Base-by-base conservation (phyloP, 2,113 vertebrate species). In the Bettongia penicillata region DNA sequence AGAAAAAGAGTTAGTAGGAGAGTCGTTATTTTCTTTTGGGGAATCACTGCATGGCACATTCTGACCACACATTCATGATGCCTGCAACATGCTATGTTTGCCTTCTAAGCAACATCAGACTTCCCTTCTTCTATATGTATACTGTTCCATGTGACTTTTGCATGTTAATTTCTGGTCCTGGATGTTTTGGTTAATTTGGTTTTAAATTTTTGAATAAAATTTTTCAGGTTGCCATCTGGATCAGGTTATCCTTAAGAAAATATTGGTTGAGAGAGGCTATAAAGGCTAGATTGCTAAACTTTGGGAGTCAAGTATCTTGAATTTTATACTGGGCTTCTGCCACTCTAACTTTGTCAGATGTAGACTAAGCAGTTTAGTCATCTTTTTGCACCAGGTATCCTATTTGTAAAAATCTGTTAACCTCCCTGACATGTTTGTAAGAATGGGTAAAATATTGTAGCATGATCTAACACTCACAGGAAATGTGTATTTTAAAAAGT, bases 341-440 rank as follows among this genome's bases (percentile, higher is more conserved):
- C 57, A 91, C 37, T 43, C n/a, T 90, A 43, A 31, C 90, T 37
- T 37, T 89, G 84, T 43, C 3, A 25, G 89, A 90, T 26, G 6
- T 90, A 49, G 43, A 19, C 19, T 51, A 28, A 90, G 48, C 12
- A 25, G 5, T 31, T 90, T 48, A 90, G 26, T 37, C 89, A 28
- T 51, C 48, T 90, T 48, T 52, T 90, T 48, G 25, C 48, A 50
- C 25, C 90, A 51, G n/a, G 0, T 92, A 51, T 37, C 48, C 91
- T 48, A 57, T 48, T 94, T 95, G 50, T 89, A 89, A 94, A 95
- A 90, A 91, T 61, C 25, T 61, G 91, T 43, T 52, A 95, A 24
- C 52, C 49, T 26, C 89, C 8, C 84, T 61, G 68, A 84, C 16
- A 92, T 94, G 49, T 14, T 52, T 94, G 52, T 50, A 49, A 91